Conservation (phyloP, 2,797 vertebrate genomes). For the Meriones psammophilus region DNA sequence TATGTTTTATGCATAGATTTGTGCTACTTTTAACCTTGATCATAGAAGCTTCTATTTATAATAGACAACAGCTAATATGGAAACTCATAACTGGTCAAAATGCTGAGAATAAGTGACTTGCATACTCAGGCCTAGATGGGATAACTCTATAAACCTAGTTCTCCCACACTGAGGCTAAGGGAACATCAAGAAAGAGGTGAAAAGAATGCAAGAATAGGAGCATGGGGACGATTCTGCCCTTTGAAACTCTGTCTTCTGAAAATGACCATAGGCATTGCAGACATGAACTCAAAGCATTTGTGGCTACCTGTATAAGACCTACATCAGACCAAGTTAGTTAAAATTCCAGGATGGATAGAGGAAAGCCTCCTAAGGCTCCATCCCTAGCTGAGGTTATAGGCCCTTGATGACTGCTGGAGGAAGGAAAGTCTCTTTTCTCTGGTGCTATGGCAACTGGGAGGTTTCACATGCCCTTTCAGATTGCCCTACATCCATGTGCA, state of each 20-base stretch:
- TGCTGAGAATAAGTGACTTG: neutral
- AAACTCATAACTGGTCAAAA: neutral
- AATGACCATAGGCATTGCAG: neutral
- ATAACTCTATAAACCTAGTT: neutral
- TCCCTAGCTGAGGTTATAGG: neutral
- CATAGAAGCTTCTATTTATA: neutral
- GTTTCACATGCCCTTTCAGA: neutral
- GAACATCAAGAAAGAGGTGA: neutral
- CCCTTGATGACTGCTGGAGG: neutral
- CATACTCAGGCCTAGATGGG: neutral
- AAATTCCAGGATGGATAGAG: neutral
- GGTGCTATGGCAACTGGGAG: neutral
- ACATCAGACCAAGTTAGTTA: neutral
- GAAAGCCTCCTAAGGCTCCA: neutral
- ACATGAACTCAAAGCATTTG: neutral
- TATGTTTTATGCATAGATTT: neutral
- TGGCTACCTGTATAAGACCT: neutral
- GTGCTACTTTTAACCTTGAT: neutral
- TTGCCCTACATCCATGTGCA: neutral
- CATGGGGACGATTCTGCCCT: neutral
- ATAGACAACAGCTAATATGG: neutral
- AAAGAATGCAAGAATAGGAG: neutral
- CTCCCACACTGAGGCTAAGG: neutral
- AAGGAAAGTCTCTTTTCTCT: neutral
- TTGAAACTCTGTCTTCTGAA: neutral